phyloP scores from a whole-genome alignment of 2,797 vertebrate species.

The Poeciliopsis gracilis region DNA sequence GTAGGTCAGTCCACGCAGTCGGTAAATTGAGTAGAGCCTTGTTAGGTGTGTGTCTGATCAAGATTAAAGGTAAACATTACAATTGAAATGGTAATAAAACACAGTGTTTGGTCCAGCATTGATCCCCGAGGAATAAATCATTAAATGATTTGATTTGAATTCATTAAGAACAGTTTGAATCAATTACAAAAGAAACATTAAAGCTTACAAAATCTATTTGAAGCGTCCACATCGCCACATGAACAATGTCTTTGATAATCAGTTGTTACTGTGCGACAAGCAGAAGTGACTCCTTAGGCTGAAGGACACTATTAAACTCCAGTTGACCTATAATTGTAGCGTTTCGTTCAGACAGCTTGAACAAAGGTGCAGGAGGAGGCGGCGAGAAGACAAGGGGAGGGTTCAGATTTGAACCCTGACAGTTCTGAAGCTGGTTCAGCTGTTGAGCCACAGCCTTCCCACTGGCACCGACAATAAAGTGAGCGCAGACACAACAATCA shows the following conservation, averaged over 20 bases:
- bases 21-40: background rate
- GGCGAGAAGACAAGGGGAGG: background rate
- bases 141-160: background rate
- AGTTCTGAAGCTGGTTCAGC: conserved; percentile 22
- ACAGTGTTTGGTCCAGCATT: background rate
- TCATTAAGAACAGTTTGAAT: background rate
- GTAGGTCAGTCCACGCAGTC: background rate
- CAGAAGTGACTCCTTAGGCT: background rate
- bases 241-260: background rate
- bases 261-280: background rate
- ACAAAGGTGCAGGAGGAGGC: background rate
- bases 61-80: background rate
- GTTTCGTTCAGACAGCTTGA: background rate
- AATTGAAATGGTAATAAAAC: background rate
- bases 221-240: background rate
- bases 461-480: conserved; percentile 1
- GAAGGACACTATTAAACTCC: background rate
- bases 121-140: conserved; percentile 14
- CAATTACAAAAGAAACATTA: background rate
- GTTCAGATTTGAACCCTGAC: conserved; percentile 11
- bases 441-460: conserved; percentile 9
- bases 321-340: background rate
- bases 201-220: background rate
- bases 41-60: background rate
- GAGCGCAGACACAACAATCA: background rate